Evolutionary conservation across 2,113 vertebrate species (phyloP), one percentile per base, ranked within the genome.

Genomic region (Melierax canorus): DNA sequence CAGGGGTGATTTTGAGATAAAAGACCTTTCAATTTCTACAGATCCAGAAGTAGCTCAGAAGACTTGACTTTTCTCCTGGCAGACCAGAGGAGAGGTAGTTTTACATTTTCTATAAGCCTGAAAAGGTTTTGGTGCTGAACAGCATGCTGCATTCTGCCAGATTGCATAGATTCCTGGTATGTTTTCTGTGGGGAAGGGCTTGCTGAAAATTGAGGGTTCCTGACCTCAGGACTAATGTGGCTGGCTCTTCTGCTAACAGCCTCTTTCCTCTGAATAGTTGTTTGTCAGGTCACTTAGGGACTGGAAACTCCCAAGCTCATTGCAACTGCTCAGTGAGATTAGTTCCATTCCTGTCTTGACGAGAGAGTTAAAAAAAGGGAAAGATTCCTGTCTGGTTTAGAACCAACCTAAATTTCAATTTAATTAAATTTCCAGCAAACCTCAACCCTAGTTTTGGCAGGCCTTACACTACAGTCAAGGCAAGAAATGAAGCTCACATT

Each of bases 341-440:
- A 80, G 36, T 93, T 90, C 67, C 26, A 2, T 69, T 86, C 17
- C 53, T 59, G 85, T 68, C 66, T 95, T 68, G 24, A 95, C 76
- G 88, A 78, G 2, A 22, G 51, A 66, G 75, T 51, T 62, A 21
- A 86, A 77, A 55, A 43, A 55, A 9, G 2, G 3, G 32, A 53
- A 85, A 73, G 11, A 69, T 59, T 78, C 55, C 46, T 71, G 8
- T 66, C 55, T 92, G 80, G 46, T 95, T 96, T 56, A 84, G 51
- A 94, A 91, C n/a, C 60, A 94, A 85, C 17, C 6, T n/a, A 84
- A 80, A 89, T 81, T 91, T 89, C 39, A 78, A 63, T 92, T 38
- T 69, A 94, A 91, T 84, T 92, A 74, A 22, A 75, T 89, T 94
- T 91, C 89, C 94, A 96, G 84, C 46, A 85, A 94, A 91, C 68